phyloP scores from a whole-genome alignment of 2,888 invertebrate genomes.

The Ormyrus pomaceus region DNA sequence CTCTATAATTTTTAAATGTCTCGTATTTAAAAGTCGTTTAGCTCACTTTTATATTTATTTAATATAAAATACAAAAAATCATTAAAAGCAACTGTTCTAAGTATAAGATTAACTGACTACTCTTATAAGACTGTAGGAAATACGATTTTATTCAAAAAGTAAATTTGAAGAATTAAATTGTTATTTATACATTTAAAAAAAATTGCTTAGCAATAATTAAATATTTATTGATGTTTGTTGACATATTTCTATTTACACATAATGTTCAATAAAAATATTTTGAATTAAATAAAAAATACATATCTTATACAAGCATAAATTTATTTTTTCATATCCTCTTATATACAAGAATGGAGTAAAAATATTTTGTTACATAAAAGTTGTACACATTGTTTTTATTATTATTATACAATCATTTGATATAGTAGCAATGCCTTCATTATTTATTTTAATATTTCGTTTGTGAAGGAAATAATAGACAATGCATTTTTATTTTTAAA shows the following conservation, averaged over 20 bases:
- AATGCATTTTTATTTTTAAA: too few species aligned
- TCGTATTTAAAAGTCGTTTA: too few species aligned
- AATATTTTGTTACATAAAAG: too few species aligned
- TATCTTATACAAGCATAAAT: slow-evolving; percentile 7
- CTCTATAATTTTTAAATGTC: too few species aligned
- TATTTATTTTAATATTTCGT: too few species aligned
- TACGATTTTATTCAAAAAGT: background rate
- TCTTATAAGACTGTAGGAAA: slow-evolving; percentile 1
- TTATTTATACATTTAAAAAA: slow-evolving; percentile 10
- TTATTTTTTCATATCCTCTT: slow-evolving; percentile 10
- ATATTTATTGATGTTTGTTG: slow-evolving; percentile 27
- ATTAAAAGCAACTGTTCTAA: background rate
- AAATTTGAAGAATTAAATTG: slow-evolving; percentile 1
- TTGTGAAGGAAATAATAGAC: too few species aligned
- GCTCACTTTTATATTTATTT: too few species aligned
- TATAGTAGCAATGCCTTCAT: too few species aligned
- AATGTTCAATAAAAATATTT: slow-evolving; percentile 30
- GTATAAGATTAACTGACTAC: background rate
- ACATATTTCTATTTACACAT: background rate
- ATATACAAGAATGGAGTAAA: too few species aligned
- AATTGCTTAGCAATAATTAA: slow-evolving; percentile 22
- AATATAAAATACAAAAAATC: too few species aligned
- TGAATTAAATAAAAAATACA: slow-evolving; percentile 32
- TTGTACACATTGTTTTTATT: background rate
- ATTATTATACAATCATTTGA: too few species aligned